phyloP scores from a whole-genome alignment of 2,797 vertebrate species.

The Acropternis orthonyx region DNA sequence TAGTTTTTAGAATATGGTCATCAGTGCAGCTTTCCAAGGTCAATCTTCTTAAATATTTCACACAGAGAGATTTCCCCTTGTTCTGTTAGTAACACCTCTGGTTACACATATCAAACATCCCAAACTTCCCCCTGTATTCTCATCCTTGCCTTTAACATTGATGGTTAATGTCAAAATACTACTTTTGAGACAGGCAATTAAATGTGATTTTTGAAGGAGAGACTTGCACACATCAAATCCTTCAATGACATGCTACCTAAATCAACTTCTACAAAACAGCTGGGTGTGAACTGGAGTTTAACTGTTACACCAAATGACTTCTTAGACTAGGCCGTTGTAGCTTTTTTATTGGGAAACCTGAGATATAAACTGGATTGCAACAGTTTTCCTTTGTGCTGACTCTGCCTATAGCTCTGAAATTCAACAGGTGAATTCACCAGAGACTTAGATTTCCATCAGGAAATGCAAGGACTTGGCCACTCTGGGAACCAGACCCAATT shows the following conservation, averaged over 20 bases:
- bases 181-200: not conserved
- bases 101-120: not conserved
- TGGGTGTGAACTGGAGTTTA: not conserved
- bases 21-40: not conserved
- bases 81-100: not conserved
- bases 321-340: not conserved
- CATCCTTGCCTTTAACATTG: not conserved
- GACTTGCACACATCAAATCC: not conserved
- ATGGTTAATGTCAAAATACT: not conserved
- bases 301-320: not conserved
- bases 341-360: not conserved
- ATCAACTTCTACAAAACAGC: not conserved
- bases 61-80: not conserved
- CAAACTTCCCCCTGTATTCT: not conserved
- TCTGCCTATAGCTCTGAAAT: not conserved
- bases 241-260: not conserved
- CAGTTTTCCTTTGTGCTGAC: not conserved
- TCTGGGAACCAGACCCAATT: not conserved
- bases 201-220: not conserved
- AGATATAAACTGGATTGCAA: not conserved
- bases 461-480: not conserved
- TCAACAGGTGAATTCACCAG: not conserved
- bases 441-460: not conserved
- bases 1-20: rapidly evolving
- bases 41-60: not conserved